phyloP scores from a whole-genome alignment of 1,140 invertebrate genomes.

The Aphidius ervi region DNA sequence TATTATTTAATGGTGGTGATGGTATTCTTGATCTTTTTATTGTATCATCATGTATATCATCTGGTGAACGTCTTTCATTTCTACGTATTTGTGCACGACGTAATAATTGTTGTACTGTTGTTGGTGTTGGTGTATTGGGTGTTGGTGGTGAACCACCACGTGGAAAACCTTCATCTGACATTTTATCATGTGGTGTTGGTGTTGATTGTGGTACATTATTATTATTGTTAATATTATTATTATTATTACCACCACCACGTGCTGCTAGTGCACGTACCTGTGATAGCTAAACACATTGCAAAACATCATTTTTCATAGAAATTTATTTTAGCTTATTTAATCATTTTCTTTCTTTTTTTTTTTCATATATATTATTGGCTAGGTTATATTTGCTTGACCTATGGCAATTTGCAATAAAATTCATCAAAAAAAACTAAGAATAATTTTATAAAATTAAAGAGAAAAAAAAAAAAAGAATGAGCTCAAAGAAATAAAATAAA shows the following conservation, averaged over 20 bases:
- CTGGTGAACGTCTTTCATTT: constrained; percentile 57
- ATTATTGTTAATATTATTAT: too few relatives aligned
- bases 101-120: constrained; percentile 63
- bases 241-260: constrained; percentile 23
- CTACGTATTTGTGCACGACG: constrained; percentile 64
- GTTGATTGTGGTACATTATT: constrained; percentile 7
- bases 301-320: too few relatives aligned
- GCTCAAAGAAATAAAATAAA: too few relatives aligned
- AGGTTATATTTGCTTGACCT: constrained; percentile 41
- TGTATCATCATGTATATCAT: constrained; percentile 55
- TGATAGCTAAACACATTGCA: constrained; percentile 39
- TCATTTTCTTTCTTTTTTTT: constrained; percentile 6
- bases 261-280: constrained; percentile 58
- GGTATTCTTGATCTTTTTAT: constrained; percentile 54
- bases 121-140: constrained; percentile 56
- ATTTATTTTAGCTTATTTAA: not conserved
- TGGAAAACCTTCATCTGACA: constrained; percentile 47
- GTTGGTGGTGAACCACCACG: constrained; percentile 52
- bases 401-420: constrained; percentile 43
- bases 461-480: not conserved
- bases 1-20: constrained; percentile 60
- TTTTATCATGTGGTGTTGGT: constrained; percentile 56
- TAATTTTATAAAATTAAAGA: not conserved
- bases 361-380: not conserved
- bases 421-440: not conserved